Evolutionary conservation across 2,113 vertebrate genomes (phyloP).

Genomic region (Gila orcuttii): DNA sequence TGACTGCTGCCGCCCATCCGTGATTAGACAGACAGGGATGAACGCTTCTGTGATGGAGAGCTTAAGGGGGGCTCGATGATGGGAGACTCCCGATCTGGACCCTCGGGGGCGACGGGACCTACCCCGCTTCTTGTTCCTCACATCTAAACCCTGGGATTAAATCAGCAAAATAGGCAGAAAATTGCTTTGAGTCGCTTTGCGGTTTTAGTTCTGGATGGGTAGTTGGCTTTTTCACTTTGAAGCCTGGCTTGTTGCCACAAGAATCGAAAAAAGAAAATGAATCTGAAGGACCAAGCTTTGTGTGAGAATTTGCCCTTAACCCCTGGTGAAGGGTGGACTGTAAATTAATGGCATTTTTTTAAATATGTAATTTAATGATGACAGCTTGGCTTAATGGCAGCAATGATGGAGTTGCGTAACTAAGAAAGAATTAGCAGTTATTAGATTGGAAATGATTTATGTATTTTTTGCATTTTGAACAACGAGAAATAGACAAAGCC

Average conservation of each 20-base stretch:
- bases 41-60: constrained; percentile 63
- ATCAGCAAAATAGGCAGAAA: constrained; percentile 77
- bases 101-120: constrained; percentile 48
- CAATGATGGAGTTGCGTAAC: constrained; percentile 9
- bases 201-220: constrained; percentile 76
- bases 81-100: constrained; percentile 57
- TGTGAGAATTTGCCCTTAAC: constrained; percentile 46
- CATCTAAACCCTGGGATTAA: constrained; percentile 73
- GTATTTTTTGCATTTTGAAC: constrained; percentile 2
- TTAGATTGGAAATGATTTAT: background rate
- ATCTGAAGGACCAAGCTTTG: constrained; percentile 66
- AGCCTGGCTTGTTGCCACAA: constrained; percentile 72
- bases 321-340: constrained; percentile 27
- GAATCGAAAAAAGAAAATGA: constrained; percentile 61
- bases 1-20: constrained; percentile 47
- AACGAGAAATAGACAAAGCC: constrained; percentile 36
- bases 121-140: constrained; percentile 47
- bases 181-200: constrained; percentile 75
- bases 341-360: constrained; percentile 13
- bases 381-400: background rate
- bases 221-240: constrained; percentile 72
- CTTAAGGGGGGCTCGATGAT: constrained; percentile 62
- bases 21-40: constrained; percentile 69
- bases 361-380: constrained; percentile 11
- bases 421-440: constrained; percentile 19